Conservation (phyloP, 2,113 vertebrate species). For the Lates calcarifer region DNA sequence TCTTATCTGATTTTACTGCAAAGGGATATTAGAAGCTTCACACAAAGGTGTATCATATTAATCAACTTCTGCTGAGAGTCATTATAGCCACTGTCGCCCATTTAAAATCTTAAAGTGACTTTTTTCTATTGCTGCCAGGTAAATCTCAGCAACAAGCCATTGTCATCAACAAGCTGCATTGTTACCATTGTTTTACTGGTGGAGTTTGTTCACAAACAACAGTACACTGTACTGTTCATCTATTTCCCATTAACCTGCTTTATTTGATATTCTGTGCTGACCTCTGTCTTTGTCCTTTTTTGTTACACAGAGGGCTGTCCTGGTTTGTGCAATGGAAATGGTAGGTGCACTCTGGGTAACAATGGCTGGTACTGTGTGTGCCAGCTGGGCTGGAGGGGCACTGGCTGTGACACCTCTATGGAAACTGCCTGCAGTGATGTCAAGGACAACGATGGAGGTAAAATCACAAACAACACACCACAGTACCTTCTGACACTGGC, state of each 20-base stretch:
- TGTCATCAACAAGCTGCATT: slow-evolving; percentile 20
- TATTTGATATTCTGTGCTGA: slow-evolving; percentile 33
- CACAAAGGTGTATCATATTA: slow-evolving; percentile 78
- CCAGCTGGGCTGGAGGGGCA: slow-evolving; percentile 98
- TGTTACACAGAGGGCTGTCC: slow-evolving; percentile 96
- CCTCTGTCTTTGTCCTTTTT: slow-evolving; percentile 67
- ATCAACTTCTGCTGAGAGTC: slow-evolving; percentile 71
- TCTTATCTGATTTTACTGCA: slow-evolving; percentile 75
- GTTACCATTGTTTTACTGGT: slow-evolving; percentile 12
- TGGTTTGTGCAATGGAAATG: slow-evolving; percentile 96
- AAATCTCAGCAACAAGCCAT: slow-evolving; percentile 15
- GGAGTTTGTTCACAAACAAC: slow-evolving; percentile 16
- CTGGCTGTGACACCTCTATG: slow-evolving; percentile 97
- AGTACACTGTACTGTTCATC: neutral
- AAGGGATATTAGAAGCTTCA: slow-evolving; percentile 79
- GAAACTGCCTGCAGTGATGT: slow-evolving; percentile 95
- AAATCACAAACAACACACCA: slow-evolving; percentile 60
- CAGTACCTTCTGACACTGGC: slow-evolving; percentile 53
- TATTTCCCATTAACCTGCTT: neutral
- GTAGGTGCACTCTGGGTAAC: slow-evolving; percentile 97
- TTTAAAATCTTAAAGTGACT: slow-evolving; percentile 52
- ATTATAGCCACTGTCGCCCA: slow-evolving; percentile 48
- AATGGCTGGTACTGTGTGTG: slow-evolving; percentile 98
- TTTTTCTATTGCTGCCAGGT: slow-evolving; percentile 2
- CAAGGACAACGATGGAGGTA: slow-evolving; percentile 99